Evolutionary conservation across 2,113 vertebrate species (phyloP), one percentile per base, ranked within the genome.

Genomic region (Brienomyrus longianalis): DNA sequence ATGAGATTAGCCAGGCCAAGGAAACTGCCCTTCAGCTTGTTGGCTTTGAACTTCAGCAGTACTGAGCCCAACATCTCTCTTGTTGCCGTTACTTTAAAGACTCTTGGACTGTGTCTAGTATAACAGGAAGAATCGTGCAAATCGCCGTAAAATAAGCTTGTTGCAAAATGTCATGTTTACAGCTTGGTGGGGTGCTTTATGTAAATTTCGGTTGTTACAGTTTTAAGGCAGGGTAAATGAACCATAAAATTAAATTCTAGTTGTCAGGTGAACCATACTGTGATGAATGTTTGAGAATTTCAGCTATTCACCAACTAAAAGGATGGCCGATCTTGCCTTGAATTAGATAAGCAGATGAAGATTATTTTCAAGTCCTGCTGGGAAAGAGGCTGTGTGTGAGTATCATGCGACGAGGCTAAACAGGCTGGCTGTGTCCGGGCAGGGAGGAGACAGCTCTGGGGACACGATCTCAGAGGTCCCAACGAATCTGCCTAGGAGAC

Each of bases 381-480:
- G 88, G 84, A 50, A 56, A 19, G n/a, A 35, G 21, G 23, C 43
- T 43, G 83, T 59, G 23, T 21, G 39, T 89, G 83, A 39, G 83
- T 48, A 52, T 88, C 89, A 52, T 89, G 90, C n/a, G 92, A 91
- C 90, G 89, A 51, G 17, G 27, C n/a, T 94, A 90, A 93, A 91
- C 91, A 88, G 90, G 91, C 89, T 93, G 91, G 93, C 92, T 92
- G 1, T 95, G 96, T 88, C 1, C 93, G 94, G 92, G 91, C 94
- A 96, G 96, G 93, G 95, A 93, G 89, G 96, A 96, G 93, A 91
- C 88, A 8, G 59, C 92, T 93, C 93, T 43, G 95, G 95, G 0
- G 94, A 94, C 27, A 91, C 95, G 94, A 92, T 93, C 93, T 83
- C 95, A 94, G 74, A 93, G 93, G 43, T 95, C 92, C 43, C 96